Base-by-base conservation (phyloP, 2,113 vertebrate genomes). In the Regulus satrapa region DNA sequence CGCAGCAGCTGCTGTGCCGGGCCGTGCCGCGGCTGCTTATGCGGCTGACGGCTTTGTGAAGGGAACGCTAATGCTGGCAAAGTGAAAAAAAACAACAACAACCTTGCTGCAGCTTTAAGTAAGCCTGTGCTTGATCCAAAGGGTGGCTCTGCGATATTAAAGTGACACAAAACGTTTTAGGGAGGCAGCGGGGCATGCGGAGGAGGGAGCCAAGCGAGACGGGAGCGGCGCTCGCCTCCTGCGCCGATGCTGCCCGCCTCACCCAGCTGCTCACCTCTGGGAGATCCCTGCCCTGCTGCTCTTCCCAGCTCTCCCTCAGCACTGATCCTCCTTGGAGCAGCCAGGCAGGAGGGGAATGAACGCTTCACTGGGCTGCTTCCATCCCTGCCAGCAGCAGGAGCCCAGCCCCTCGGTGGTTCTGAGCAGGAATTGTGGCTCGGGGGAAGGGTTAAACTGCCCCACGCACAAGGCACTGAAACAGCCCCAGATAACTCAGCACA, bases 371-470 rank as follows among this genome's bases (percentile, higher is more conserved):
- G 1, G 15, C 43, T 32, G 85, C 74, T 49, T 14, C 58, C 12
- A 1, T 1, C 18, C 3, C 48, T 32, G 55, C 10, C 45, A 24
- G 10, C 0, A 13, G 2, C 9, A 64, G 56, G 10, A 72, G 49
- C 8, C 41, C 49, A 1, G 26, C 31, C 29, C 17, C 28, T 16
- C 3, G 0, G 5, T 1, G 1, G 18, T 0, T 36, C 34, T 29
- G 8, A 41, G 63, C 46, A 5, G 59, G 2, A 12, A 20, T 69
- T 54, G 18, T 40, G 67, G 28, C 41, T 75, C 36, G 0, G 0
- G 15, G 75, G 9, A 68, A 28, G 49, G 77, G 23, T n/a, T n/a
- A 5, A 49, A 2, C 5, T 14, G 8, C 21, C 38, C 64, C 5
- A 5, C 31, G 46, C 2, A 3, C 12, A 12, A 28, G 18, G 62